Percentiles rank a stretch among this genome's conserved stretches.
Evolutionary conservation across 1,140 invertebrate species (phyloP).

Genomic region (Diorhabda carinulata): DNA sequence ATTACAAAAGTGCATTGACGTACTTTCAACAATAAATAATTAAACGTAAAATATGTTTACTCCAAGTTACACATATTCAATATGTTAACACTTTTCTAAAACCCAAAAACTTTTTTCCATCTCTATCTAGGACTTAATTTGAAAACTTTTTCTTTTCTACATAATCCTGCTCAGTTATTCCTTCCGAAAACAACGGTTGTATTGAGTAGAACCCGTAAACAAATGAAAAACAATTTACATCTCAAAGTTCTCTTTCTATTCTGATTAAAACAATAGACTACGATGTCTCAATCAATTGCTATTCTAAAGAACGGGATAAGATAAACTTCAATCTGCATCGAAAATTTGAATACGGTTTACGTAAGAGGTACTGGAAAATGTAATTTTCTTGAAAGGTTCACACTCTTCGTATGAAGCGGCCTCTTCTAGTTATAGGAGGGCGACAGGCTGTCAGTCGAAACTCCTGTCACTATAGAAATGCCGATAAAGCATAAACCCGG

Average conservation of each 20-base stretch:
- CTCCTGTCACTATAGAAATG: conserved; percentile 31
- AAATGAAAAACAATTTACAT: conserved; percentile 5
- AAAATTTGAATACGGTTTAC: conserved; percentile 15
- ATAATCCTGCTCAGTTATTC: neutral
- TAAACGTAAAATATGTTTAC: too few relatives aligned
- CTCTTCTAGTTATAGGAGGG: conserved; percentile 25
- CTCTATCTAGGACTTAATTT: neutral
- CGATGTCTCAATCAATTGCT: conserved; percentile 16
- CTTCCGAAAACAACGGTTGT: neutral
- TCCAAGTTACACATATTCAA: too few relatives aligned
- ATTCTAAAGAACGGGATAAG: conserved; percentile 9
- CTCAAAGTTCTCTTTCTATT: conserved; percentile 2
- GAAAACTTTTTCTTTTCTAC: conserved; percentile 1
- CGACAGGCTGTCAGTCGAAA: conserved; percentile 32
- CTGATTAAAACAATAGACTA: conserved; percentile 10
- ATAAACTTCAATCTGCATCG: conserved; percentile 11
- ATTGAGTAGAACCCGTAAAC: neutral
- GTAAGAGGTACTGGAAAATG: conserved; percentile 23
- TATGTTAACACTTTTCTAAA: too few relatives aligned
- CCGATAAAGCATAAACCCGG: conserved; percentile 33
- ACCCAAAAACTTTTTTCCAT: neutral
- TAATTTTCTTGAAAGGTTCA: conserved; percentile 34
- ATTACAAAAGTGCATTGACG: too few relatives aligned
- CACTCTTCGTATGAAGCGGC: conserved; percentile 22
- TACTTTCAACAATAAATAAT: too few relatives aligned